Evolutionary conservation across 92 coral and sea anemone genomes (phyloP), one percentile per base, ranked within the genome.

Genomic region (Epizoanthus scotinus): DNA sequence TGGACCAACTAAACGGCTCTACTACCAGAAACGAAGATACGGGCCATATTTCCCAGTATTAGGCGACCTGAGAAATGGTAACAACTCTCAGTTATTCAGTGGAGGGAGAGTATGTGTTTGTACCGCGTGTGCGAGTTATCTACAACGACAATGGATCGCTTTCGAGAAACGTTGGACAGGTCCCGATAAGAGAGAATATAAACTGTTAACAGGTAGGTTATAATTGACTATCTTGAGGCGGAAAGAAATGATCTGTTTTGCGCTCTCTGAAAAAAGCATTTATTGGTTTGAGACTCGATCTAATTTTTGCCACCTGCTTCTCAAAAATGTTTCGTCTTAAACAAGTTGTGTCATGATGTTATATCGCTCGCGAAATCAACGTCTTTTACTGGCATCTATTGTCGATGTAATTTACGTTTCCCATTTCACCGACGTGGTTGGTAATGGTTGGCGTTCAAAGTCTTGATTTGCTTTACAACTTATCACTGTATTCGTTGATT

Each of bases 41-140:
- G 99, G 99, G 14, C 98, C 99, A 3, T 95, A 87, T 74, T 95
- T 95, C 49, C 99, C 99, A 0, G 69, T 95, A 12, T 82, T 95
- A 62, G 92, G 89, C 67, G 89, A 85, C n/a, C 89, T 79, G 22
- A 87, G 83, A 89, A 83, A 29, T 26, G 83, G 79, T 7, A 87
- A 82, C 7, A 95, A 95, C 52, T 79, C 84, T 0, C 71, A 71
- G 62, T 73, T 93, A 44, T 95, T 90, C 70, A 79, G 85, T 31
- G 94, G 89, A 17, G 99, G 99, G 20, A 83, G 96, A 8, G 94
- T 86, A 0, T 71, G 88, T 20, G 93, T 95, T 17, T 95, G 99
- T 49, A 95, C 91, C 2, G 87, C 98, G 5, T 95, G 99, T 72
- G 91, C 99, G 3, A 95, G 93, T 40, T 95, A 91, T 79, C 74